Conservation (phyloP, 2,888 invertebrate species). For the Athripsodes cinereus region DNA sequence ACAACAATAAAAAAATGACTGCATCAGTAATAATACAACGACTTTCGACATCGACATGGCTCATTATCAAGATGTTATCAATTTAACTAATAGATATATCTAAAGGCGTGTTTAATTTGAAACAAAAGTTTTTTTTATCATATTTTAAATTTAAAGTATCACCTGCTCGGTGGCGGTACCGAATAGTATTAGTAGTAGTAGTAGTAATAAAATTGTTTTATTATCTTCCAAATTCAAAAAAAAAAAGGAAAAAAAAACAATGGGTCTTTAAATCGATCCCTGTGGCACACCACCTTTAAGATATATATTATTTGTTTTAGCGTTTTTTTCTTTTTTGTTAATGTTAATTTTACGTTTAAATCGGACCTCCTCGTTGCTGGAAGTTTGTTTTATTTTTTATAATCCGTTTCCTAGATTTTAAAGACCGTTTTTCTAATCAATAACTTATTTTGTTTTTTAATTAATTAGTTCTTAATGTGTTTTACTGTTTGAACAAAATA, state of each 20-base stretch:
- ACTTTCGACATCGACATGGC: background rate
- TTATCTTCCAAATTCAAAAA: background rate
- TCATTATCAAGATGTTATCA: conserved; percentile 1
- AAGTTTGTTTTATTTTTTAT: too few species aligned
- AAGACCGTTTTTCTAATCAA: too few species aligned
- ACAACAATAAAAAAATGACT: too few species aligned
- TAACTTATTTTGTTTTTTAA: too few species aligned
- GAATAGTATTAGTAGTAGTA: too few species aligned
- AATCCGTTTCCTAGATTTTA: too few species aligned
- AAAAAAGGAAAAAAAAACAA: conserved; percentile 1
- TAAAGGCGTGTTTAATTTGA: background rate
- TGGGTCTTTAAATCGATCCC: background rate
- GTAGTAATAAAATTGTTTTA: background rate
- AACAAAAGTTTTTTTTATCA: background rate
- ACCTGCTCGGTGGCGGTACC: background rate
- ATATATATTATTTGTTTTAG: background rate
- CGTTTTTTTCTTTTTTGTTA: background rate
- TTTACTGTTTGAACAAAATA: too few species aligned
- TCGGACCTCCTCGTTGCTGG: background rate
- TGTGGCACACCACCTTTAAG: background rate
- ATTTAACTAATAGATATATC: background rate
- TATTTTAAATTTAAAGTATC: background rate
- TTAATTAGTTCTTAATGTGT: too few species aligned
- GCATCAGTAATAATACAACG: too few species aligned
- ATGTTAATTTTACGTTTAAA: background rate